phyloP scores from a whole-genome alignment of 2,797 vertebrate species.

The Propithecus deckenii region DNA sequence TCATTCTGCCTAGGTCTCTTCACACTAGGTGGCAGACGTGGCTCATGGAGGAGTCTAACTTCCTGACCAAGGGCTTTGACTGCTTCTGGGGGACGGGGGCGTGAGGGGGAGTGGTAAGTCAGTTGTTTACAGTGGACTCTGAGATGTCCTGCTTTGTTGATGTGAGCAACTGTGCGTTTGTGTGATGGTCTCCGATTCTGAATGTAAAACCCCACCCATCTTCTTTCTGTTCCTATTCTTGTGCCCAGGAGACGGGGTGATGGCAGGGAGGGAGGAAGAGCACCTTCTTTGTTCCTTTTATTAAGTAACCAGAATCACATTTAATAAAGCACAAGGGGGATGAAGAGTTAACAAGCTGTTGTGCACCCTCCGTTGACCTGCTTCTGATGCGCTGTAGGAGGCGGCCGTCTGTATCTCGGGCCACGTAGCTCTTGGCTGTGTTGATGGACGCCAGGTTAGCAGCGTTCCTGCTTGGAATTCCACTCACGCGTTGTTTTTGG shows the following conservation, averaged over 20 bases:
- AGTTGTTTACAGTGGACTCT: neutral
- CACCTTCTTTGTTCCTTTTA: neutral
- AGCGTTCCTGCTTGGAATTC: neutral
- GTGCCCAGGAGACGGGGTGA: neutral
- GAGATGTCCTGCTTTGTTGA: neutral
- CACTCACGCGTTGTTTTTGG: neutral
- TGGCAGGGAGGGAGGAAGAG: neutral
- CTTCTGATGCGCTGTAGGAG: accelerated
- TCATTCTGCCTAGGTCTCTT: neutral
- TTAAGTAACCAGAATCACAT: neutral
- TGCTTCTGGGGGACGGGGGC: neutral
- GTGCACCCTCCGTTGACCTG: accelerated
- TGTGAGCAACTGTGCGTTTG: neutral
- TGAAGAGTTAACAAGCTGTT: neutral
- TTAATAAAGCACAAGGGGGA: neutral
- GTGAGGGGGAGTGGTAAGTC: accelerated
- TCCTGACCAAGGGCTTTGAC: neutral
- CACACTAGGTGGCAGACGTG: constrained; percentile 80
- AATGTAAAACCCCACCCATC: neutral
- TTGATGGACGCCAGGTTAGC: neutral
- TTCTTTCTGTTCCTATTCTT: neutral
- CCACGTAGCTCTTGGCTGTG: accelerated
- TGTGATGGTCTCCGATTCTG: neutral
- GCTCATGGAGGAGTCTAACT: neutral
- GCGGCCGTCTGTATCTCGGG: accelerated